Evolutionary conservation across 2,888 invertebrate genomes (phyloP).

Genomic region (Drosophila flavopinicola): DNA sequence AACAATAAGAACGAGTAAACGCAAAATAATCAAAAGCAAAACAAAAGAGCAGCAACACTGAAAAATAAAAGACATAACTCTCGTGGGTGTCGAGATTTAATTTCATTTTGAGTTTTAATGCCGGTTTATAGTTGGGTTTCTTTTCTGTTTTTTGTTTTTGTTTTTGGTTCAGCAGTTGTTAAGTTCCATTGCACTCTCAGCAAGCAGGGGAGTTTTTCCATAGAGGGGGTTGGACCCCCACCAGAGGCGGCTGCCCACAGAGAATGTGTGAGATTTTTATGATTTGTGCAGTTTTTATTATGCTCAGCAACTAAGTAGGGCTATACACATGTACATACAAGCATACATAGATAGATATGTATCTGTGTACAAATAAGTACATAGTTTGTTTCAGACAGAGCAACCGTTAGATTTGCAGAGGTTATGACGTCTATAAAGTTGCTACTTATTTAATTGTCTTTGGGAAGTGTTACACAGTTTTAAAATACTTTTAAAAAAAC

Average conservation of each 20-base stretch:
- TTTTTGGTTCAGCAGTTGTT: conserved; percentile 9
- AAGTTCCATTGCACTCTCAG: conserved; percentile 53
- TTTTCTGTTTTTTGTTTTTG: too few relatives aligned
- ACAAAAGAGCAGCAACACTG: conserved; percentile 7
- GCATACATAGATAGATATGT: conserved; percentile 2
- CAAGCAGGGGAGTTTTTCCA: conserved; percentile 22
- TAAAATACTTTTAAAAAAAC: too few relatives aligned
- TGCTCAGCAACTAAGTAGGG: conserved; percentile 35
- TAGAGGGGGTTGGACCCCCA: conserved; percentile 7
- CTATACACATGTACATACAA: too few relatives aligned
- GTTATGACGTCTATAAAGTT: too few relatives aligned
- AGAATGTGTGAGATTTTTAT: conserved; percentile 36
- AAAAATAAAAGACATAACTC: conserved; percentile 40
- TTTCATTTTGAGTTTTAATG: conserved; percentile 52
- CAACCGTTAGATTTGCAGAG: neutral
- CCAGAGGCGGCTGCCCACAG: conserved; percentile 12
- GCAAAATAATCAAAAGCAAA: conserved; percentile 35
- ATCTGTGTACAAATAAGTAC: conserved; percentile 16
- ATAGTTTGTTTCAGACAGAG: conserved; percentile 12
- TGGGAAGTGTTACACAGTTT: too few relatives aligned
- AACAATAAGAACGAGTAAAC: conserved; percentile 12
- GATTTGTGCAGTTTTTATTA: conserved; percentile 53
- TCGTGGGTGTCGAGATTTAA: conserved; percentile 63
- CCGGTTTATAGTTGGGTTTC: conserved; percentile 44
- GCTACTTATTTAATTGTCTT: too few relatives aligned